A percentile compares a stretch with the other conserved stretches of the same genome.
Conservation (phyloP, 2,113 vertebrate species). For the Sus scrofa region DNA sequence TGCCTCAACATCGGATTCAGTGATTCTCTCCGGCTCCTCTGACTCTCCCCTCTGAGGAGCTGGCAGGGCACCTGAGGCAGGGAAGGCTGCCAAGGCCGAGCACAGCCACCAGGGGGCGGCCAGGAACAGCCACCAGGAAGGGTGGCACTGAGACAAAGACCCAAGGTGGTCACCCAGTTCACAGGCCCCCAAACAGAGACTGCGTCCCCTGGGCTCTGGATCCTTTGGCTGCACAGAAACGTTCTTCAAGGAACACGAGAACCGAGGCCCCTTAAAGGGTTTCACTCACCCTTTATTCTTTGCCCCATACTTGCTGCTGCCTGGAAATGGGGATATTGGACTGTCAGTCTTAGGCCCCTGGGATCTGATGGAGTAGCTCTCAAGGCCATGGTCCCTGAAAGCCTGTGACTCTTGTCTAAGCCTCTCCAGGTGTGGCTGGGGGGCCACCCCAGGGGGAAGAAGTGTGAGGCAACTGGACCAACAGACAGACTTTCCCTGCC, state of each 20-base stretch:
- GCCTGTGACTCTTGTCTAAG: not conserved
- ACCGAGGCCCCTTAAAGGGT: not conserved
- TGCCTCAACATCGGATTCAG: not conserved
- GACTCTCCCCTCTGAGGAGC: not conserved
- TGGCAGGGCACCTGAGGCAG: not conserved
- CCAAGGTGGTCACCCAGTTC: not conserved
- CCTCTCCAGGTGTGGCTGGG: not conserved
- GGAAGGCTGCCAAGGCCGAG: not conserved
- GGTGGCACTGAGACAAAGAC: not conserved
- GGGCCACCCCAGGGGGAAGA: not conserved
- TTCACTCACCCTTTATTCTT: not conserved
- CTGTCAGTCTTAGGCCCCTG: not conserved
- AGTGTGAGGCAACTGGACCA: rapidly evolving
- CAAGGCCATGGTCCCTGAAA: not conserved
- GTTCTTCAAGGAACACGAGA: not conserved
- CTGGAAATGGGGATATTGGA: not conserved
- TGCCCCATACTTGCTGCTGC: not conserved
- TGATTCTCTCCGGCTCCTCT: not conserved
- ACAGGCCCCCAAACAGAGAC: not conserved
- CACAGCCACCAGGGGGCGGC: not conserved
- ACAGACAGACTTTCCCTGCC: not conserved
- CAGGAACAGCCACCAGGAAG: not conserved
- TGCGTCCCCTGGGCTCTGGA: not conserved
- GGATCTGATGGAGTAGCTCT: not conserved
- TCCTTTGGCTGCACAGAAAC: not conserved